Conservation (phyloP, 2,113 vertebrate species). For the Ameiurus melas region DNA sequence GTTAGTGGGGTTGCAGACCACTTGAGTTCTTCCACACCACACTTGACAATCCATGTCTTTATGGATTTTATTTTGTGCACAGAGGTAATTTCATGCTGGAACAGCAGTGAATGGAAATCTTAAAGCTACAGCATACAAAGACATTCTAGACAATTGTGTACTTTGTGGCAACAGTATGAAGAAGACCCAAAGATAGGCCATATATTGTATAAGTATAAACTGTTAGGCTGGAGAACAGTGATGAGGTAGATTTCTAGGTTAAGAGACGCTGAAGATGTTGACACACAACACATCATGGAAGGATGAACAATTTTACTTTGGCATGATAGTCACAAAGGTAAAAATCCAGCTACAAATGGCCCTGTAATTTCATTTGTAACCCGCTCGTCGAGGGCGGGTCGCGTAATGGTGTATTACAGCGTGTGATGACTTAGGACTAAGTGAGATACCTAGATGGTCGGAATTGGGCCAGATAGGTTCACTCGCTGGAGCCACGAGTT, state of each 20-base stretch:
- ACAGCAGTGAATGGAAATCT: neutral
- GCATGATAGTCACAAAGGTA: neutral
- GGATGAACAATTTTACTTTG: neutral
- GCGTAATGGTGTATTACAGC: too few species aligned
- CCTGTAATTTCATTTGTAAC: conserved; percentile 18
- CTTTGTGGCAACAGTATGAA: neutral
- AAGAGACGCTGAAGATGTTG: neutral
- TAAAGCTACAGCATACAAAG: too few species aligned
- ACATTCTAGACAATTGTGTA: too few species aligned
- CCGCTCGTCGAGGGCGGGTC: too few species aligned
- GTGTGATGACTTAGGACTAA: too few species aligned
- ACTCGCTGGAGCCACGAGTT: too few species aligned
- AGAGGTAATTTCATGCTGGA: neutral
- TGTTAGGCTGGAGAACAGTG: neutral
- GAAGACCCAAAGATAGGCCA: neutral
- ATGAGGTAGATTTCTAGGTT: neutral
- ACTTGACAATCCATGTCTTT: too few species aligned
- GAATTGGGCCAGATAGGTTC: too few species aligned
- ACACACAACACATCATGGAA: neutral
- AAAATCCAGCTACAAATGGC: conserved; percentile 9
- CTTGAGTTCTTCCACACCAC: too few species aligned
- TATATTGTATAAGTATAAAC: neutral
- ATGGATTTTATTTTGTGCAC: too few species aligned
- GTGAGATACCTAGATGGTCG: too few species aligned
- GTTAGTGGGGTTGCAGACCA: too few species aligned